Base-by-base conservation (phyloP, 2,113 vertebrate species). In the Carassius auratus region DNA sequence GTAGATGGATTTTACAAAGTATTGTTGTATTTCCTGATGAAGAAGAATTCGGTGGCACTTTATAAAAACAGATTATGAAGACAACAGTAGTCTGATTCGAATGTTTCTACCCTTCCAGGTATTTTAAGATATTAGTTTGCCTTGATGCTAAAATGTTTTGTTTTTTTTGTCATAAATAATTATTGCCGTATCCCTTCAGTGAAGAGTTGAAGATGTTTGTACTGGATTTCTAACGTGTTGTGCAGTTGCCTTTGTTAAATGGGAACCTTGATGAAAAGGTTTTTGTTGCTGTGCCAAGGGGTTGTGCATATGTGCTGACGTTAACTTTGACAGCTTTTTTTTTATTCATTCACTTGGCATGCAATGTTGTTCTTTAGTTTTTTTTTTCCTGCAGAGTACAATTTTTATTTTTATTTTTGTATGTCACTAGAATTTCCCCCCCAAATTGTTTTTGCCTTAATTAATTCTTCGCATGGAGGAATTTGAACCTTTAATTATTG, bases 1-100 rank as follows among this genome's bases (percentile, higher is more conserved):
- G 57, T 59, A 93, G 92, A 90, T 92, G 86, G 93, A 91, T 87
- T 93, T 94, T 91, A 92, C 92, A 92, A 93, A 92, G 92, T 94
- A 93, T 88, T 93, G 91, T 92, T 81, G 88, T 92, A 94, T 94
- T 91, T 94, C 94, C 92, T 90, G 86, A 69, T 81, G 83, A 88
- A 83, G 85, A 84, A 86, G 68, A 84, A 86, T 86, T 85, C n/a
- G 26, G 68, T 80, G 78, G 89, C 87, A 90, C 89, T 90, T 90
- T 90, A 90, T 73, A 76, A 83, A 68, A 84, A 76, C 36, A 64
- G 59, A 84, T 68, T 73, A 85, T 59, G 62, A 73, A 76, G 79
- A 85, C 74, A 76, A 38, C 19, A 59, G 15, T 64, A 64, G 36
- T 87, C 76, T 33, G 62, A 57, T 64, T 55, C 86, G 89, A 86